Percentiles rank a stretch among this genome's conserved stretches.
Evolutionary conservation across 2,797 vertebrate genomes (phyloP).

Genomic region (Carapus acus): DNA sequence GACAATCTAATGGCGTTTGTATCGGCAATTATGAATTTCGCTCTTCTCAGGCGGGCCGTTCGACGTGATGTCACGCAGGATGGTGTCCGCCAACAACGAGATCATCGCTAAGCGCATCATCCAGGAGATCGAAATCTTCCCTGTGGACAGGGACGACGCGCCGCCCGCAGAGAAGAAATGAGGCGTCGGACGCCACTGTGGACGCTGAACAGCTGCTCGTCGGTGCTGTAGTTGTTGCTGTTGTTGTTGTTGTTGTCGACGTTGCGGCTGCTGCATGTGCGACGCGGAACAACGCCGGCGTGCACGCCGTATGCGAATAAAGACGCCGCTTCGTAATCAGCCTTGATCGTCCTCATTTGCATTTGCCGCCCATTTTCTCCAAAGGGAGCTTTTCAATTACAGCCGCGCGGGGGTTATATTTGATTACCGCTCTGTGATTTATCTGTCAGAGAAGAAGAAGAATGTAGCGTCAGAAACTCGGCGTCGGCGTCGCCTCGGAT

Average conservation of each 20-base stretch:
- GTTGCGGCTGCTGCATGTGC: too few species aligned
- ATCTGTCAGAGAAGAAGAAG: slow-evolving; percentile 11
- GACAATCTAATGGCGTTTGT: too few species aligned
- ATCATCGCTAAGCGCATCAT: slow-evolving; percentile 79
- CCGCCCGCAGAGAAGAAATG: slow-evolving; percentile 19
- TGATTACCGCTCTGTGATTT: slow-evolving; percentile 16
- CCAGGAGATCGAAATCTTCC: slow-evolving; percentile 82
- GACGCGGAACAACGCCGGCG: too few species aligned
- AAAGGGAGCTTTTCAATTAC: not conserved
- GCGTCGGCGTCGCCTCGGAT: not conserved
- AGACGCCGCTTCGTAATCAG: slow-evolving; percentile 12
- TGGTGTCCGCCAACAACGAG: slow-evolving; percentile 83
- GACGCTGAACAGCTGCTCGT: too few species aligned
- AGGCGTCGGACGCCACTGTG: too few species aligned
- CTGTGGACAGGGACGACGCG: slow-evolving; percentile 77
- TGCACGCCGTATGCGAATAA: slow-evolving; percentile 29
- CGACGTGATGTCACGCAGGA: slow-evolving; percentile 92
- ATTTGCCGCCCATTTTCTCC: not conserved
- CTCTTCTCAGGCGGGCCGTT: slow-evolving; percentile 85
- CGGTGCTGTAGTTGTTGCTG: too few species aligned
- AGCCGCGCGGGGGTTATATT: slow-evolving; percentile 2
- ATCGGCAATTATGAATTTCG: too few species aligned
- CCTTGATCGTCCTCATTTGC: slow-evolving; percentile 10
- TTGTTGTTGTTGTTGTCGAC: too few species aligned
- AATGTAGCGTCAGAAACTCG: too few species aligned